Base-by-base conservation (phyloP, 1,140 invertebrate species). In the Apis dorsata region DNA sequence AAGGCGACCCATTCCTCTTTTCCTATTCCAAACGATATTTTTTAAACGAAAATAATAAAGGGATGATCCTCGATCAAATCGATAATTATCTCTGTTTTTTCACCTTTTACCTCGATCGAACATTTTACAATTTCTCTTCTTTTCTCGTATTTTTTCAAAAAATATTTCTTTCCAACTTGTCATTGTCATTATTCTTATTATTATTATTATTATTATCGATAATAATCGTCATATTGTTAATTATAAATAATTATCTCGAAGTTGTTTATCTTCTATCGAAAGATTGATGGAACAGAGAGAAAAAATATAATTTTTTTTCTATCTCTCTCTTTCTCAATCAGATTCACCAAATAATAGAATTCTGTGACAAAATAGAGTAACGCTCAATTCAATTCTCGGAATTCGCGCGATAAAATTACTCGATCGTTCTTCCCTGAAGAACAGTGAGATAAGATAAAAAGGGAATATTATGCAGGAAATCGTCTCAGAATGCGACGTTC, bases 331-430 rank as follows among this genome's bases (percentile, higher is more conserved):
- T n/a, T n/a, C 5, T 70, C 21, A 10, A 24, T 11, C 21, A 13
- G 49, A 19, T 49, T 21, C 34, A 21, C 21, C 21, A 1, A 17
- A 44, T 69, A 69, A 51, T 10, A 8, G 51, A 15, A 10, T 53
- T n/a, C 15, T 7, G 49, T 24, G 68, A 70, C 49, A 53, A 70
- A 70, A 51, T n/a, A 21, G n/a, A 44, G 13, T 24, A 19, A 70
- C 7, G 24, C n/a, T 51, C 24, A 53, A 53, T 76, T 76, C 49
- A 76, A 65, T 65, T 65, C 49, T 17, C 15, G 7, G 24, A 76
- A 49, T 76, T 65, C 24, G 7, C 9, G 68, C 49, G 68, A 70
- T 53, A 70, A 53, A 70, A 70, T 70, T 53, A 53, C n/a, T 19
- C 68, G 68, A 70, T 70, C 68, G 49, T 11, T 70, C 68, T 19